Evolutionary conservation across 2,888 invertebrate genomes (phyloP).

Genomic region (Drosophila testacea): DNA sequence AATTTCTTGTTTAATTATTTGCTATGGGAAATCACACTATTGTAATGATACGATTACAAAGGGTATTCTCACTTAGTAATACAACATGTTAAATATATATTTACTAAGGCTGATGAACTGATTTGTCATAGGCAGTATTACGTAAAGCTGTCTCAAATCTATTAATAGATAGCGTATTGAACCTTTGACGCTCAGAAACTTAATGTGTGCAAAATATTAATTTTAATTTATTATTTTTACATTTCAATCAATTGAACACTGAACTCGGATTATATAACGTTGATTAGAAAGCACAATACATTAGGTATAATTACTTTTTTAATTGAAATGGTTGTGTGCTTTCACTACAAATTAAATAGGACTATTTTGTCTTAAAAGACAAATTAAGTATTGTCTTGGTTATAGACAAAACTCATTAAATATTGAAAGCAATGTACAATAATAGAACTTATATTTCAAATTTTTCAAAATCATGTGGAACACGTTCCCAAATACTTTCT

Average conservation of each 20-base stretch:
- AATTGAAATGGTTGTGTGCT: slow-evolving; percentile 1
- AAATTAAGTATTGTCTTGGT: neutral
- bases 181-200: neutral
- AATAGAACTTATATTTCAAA: slow-evolving; percentile 28
- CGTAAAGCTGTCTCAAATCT: neutral
- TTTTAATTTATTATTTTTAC: neutral
- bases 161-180: neutral
- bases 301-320: slow-evolving; percentile 5
- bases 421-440: neutral
- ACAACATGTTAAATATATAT: neutral
- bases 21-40: slow-evolving; percentile 3
- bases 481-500: slow-evolving; percentile 31
- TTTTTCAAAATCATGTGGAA: slow-evolving; percentile 21
- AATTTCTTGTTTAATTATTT: neutral
- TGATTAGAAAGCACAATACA: slow-evolving; percentile 8
- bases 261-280: neutral
- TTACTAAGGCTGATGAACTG: neutral
- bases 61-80: neutral
- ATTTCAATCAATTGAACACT: slow-evolving; percentile 6
- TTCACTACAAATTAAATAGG: slow-evolving; percentile 3
- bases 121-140: neutral
- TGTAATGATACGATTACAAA: neutral
- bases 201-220: neutral
- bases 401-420: neutral
- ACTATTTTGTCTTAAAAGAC: slow-evolving; percentile 2